Conservation (phyloP, 2,113 vertebrate species). For the Vicugna pacos region DNA sequence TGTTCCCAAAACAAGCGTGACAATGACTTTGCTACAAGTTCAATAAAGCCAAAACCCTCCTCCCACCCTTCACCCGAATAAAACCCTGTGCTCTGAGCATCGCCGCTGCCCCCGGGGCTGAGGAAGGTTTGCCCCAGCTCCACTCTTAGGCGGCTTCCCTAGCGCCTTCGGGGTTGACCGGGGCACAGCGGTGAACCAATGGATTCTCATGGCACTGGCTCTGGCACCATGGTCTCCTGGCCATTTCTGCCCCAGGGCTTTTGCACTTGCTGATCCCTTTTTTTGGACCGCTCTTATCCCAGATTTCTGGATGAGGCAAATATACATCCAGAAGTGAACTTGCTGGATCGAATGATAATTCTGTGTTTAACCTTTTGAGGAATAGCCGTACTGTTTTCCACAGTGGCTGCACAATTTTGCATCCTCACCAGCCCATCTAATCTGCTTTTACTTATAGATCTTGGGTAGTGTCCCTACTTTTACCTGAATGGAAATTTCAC, state of each 20-base stretch:
- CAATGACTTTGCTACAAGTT: neutral
- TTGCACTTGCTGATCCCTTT: neutral
- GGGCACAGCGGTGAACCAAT: neutral
- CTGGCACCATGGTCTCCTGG: neutral
- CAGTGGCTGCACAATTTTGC: neutral
- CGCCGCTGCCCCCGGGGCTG: neutral
- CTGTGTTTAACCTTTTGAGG: conserved; percentile 13
- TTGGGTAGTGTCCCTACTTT: neutral
- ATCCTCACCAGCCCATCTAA: neutral
- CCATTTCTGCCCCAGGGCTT: neutral
- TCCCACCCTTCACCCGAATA: neutral
- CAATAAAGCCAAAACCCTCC: neutral
- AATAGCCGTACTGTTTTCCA: neutral
- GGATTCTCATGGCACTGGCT: neutral
- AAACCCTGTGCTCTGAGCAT: neutral
- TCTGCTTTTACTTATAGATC: neutral
- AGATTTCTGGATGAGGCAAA: neutral
- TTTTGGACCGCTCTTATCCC: neutral
- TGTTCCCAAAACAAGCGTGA: neutral
- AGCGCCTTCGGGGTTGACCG: neutral
- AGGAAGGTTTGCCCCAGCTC: neutral
- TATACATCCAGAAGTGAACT: neutral
- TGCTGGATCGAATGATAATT: neutral
- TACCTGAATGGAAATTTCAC: neutral
- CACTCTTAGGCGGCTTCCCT: neutral